These are phyloP conservation scores for Paratrypauchen microcephalus DNA, from an alignment of 2,797 vertebrate species.

Conservation along the genomic window DNA sequence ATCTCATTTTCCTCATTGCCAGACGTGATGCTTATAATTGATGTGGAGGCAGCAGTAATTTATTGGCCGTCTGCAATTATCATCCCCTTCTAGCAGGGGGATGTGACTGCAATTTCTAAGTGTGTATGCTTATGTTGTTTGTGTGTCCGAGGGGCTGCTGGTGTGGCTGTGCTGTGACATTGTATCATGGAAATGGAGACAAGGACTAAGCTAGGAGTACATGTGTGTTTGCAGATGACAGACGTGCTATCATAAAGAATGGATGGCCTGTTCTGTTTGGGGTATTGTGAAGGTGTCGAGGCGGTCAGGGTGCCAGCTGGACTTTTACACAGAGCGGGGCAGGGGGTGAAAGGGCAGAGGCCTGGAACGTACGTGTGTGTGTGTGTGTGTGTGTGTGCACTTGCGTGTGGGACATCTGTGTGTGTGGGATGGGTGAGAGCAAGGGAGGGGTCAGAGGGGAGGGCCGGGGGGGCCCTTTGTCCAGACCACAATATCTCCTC, in stretches of 20 bases:
- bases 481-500: constrained; percentile 61
- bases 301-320: constrained; percentile 71
- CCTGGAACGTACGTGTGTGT: constrained; percentile 33
- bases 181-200: constrained; percentile 67
- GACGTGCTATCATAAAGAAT: constrained; percentile 69
- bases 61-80: constrained; percentile 87
- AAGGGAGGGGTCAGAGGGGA: constrained; percentile 49
- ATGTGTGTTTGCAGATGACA: constrained; percentile 55
- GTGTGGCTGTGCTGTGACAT: constrained; percentile 47
- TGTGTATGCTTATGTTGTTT: constrained; percentile 64
- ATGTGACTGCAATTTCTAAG: constrained; percentile 86
- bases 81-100: constrained; percentile 83
- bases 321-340: constrained; percentile 72
- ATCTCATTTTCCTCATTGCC: constrained; percentile 89
- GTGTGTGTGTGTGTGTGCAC: no score
- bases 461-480: constrained; percentile 62
- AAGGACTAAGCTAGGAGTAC: constrained; percentile 62
- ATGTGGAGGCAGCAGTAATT: constrained; percentile 87
- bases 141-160: constrained; percentile 55
- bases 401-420: not conserved
- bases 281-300: constrained; percentile 53
- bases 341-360: constrained; percentile 57
- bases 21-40: constrained; percentile 87
- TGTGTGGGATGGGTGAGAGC: constrained; percentile 3
- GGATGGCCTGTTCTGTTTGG: constrained; percentile 51